Evolutionary conservation across 2,113 vertebrate species (phyloP).

Genomic region (Ciconia boyciana): DNA sequence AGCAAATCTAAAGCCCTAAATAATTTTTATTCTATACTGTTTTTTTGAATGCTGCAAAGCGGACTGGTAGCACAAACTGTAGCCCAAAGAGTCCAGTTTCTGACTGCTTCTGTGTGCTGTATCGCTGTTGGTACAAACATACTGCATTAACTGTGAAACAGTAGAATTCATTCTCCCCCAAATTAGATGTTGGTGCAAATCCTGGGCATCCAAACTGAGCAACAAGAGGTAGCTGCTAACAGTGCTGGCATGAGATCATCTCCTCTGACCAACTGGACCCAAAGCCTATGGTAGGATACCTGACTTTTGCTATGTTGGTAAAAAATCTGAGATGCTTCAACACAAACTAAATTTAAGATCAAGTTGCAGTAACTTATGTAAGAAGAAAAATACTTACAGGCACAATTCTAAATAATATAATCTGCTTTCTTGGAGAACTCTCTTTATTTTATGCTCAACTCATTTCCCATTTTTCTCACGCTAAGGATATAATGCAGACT

Average conservation of each 20-base stretch:
- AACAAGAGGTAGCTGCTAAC: not conserved
- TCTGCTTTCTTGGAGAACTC: not conserved
- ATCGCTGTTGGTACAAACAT: not conserved
- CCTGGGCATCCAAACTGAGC: not conserved
- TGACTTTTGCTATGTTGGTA: not conserved
- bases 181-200: not conserved
- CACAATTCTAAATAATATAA: not conserved
- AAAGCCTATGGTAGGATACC: not conserved
- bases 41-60: not conserved
- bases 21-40: not conserved
- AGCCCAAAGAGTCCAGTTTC: not conserved
- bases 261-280: not conserved
- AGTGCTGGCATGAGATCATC: not conserved
- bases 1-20: not conserved
- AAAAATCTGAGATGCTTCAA: not conserved
- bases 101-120: not conserved
- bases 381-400: not conserved
- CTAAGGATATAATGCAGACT: not conserved
- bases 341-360: not conserved
- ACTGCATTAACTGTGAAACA: not conserved
- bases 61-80: not conserved
- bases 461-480: not conserved
- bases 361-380: not conserved
- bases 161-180: not conserved
- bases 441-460: conserved; percentile 6